Evolutionary conservation across 2,797 vertebrate species (phyloP), one percentile per base, ranked within the genome.

Genomic region (Pachyuromys duprasi): DNA sequence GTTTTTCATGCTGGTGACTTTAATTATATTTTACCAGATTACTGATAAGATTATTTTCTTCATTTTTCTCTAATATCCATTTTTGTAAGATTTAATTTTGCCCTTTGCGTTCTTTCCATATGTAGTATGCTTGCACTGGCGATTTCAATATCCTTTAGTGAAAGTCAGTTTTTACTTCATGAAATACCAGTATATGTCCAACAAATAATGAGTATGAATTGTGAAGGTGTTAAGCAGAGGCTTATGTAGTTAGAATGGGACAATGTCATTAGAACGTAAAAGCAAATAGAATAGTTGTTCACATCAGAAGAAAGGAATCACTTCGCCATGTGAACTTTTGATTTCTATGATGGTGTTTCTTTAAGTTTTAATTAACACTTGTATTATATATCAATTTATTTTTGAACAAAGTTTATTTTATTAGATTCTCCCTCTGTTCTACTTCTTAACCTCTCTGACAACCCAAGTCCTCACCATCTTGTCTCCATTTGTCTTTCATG

Each of bases 401-500:
- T 57, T 24, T 49, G 13, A 76, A 33, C 60, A 69, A 49, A 57
- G 33, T 13, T 5, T 57, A 13, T 79, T 53, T 79, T 79, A 36
- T 3, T 22, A 79, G 18, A n/a, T 36, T 79, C 8, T 49, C 7
- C 7, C 1, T 53, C 75, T 12, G 42, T 4, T 76, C 31, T 3
- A 15, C 45, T 53, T 45, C 28, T 53, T 33, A 15, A 53, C 28
- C 28, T 33, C 42, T 31, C 45, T 33, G 26, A 33, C 15, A 3
- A n/a, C 6, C 42, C 14, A 4, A 0, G 1, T 5, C 20, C 22
- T n/a, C 6, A 3, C 28, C 18, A 55, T 5, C 9, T 28, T 57
- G 28, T 80, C 53, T 57, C 11, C 2, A 3, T 70, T 70, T 20
- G 18, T 6, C 17, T 57, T 24, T 36, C 53, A 18, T 80, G 78